These are phyloP conservation scores for Papilio xuthus DNA, from an alignment of 1,140 invertebrate species.

Conservation along the genomic window DNA sequence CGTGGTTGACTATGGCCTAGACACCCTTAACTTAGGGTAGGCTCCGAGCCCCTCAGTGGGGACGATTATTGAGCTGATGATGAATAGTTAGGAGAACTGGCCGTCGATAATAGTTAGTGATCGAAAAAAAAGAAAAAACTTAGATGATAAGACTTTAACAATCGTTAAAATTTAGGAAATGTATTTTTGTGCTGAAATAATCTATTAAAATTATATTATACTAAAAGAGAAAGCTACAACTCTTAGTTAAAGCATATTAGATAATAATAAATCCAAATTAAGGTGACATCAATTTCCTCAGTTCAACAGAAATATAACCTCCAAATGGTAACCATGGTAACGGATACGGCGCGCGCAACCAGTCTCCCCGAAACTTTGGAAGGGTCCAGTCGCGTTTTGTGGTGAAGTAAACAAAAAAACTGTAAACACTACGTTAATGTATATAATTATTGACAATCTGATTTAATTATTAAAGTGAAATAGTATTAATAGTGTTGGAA, in stretches of 20 bases:
- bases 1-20: too few species aligned
- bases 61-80: too few species aligned
- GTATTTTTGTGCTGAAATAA: background rate
- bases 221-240: background rate
- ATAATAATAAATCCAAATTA: constrained; percentile 43
- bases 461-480: constrained; percentile 17
- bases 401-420: constrained; percentile 52
- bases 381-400: constrained; percentile 53
- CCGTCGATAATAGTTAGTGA: too few species aligned
- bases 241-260: constrained; percentile 6
- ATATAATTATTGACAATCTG: constrained; percentile 4
- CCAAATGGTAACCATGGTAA: constrained; percentile 60
- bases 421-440: constrained; percentile 51
- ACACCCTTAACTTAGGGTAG: too few species aligned
- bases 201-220: background rate
- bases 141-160: background rate
- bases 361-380: constrained; percentile 56
- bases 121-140: too few species aligned
- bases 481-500: background rate
- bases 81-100: too few species aligned
- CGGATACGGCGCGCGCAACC: constrained; percentile 67
- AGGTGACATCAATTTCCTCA: constrained; percentile 39
- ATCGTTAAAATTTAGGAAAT: background rate
- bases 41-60: too few species aligned
- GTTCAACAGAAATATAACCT: constrained; percentile 41